These are phyloP conservation scores for Sceliomorpha sp. DNA, from an alignment of 2,888 invertebrate genomes.

Conservation along the genomic window DNA sequence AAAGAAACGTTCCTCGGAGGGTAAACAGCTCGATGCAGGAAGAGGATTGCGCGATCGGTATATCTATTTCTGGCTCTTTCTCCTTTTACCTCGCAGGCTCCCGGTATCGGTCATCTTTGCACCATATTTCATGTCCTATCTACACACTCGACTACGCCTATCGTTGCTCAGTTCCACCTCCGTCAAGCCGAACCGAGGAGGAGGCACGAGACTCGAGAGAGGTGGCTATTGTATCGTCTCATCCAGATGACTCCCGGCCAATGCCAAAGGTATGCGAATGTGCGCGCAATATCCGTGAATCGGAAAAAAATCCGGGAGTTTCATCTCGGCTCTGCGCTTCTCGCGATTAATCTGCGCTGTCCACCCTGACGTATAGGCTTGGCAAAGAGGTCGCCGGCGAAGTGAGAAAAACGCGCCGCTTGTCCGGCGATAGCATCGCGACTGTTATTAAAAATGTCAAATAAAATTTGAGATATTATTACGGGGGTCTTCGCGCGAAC, in stretches of 20 bases:
- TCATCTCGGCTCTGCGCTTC: too few species aligned
- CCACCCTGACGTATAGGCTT: conserved; percentile 17
- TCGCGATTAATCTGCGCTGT: conserved; percentile 30
- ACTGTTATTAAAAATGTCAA: too few species aligned
- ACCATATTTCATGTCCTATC: conserved; percentile 75
- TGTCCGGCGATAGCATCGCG: too few species aligned
- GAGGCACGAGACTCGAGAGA: conserved; percentile 34
- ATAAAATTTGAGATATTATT: too few species aligned
- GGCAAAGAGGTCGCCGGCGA: conserved; percentile 4
- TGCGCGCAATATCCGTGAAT: conserved; percentile 56
- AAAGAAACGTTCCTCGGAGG: conserved; percentile 22
- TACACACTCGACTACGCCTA: conserved; percentile 69
- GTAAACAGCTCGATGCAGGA: conserved; percentile 37
- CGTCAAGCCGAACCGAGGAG: conserved; percentile 23
- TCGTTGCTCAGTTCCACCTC: conserved; percentile 57
- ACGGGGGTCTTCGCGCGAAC: too few species aligned
- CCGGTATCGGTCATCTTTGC: conserved; percentile 73
- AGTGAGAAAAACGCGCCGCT: too few species aligned
- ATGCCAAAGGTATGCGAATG: conserved; percentile 63
- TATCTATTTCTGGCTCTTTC: conserved; percentile 45
- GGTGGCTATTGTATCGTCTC: conserved; percentile 66
- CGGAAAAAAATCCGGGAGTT: conserved; percentile 52
- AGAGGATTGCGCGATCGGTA: conserved; percentile 39
- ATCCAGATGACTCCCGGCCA: conserved; percentile 66
- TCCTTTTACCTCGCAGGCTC: conserved; percentile 61